Evolutionary conservation across 2,888 invertebrate species (phyloP).

Genomic region (Achlya flavicornis): DNA sequence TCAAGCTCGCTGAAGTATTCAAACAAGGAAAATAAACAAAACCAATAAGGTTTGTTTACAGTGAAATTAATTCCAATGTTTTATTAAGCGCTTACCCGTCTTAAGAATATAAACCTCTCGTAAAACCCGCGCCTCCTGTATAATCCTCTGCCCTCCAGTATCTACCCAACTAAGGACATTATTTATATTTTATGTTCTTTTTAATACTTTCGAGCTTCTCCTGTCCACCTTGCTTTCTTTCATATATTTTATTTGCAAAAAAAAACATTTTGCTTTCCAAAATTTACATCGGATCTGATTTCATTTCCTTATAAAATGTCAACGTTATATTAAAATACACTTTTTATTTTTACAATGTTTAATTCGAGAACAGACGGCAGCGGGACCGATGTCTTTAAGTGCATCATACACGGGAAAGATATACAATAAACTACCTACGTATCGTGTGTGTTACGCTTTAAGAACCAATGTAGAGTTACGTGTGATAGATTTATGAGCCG

Average conservation of each 20-base stretch:
- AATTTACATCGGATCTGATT: neutral
- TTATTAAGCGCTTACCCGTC: slow-evolving; percentile 1
- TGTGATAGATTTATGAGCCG: too few species aligned
- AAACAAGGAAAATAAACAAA: neutral
- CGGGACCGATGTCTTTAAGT: too few species aligned
- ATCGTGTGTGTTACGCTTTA: too few species aligned
- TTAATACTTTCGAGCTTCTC: neutral
- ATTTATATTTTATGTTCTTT: slow-evolving; percentile 1
- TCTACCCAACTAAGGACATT: neutral
- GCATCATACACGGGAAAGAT: too few species aligned
- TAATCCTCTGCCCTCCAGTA: neutral
- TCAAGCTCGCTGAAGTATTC: too few species aligned
- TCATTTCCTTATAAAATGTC: neutral
- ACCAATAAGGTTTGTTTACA: slow-evolving; percentile 1
- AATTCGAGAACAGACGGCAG: too few species aligned
- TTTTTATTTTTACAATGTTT: neutral
- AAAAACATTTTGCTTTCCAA: neutral
- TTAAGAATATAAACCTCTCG: slow-evolving; percentile 2
- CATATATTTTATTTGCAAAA: neutral
- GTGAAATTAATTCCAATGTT: neutral
- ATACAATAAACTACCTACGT: too few species aligned
- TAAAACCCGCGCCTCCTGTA: neutral
- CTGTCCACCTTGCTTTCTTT: neutral
- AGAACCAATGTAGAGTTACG: too few species aligned
- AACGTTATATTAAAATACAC: neutral